Percentiles rank a stretch among this genome's conserved stretches.
Evolutionary conservation across 2,113 vertebrate species (phyloP).

Genomic region (Aythya baeri): DNA sequence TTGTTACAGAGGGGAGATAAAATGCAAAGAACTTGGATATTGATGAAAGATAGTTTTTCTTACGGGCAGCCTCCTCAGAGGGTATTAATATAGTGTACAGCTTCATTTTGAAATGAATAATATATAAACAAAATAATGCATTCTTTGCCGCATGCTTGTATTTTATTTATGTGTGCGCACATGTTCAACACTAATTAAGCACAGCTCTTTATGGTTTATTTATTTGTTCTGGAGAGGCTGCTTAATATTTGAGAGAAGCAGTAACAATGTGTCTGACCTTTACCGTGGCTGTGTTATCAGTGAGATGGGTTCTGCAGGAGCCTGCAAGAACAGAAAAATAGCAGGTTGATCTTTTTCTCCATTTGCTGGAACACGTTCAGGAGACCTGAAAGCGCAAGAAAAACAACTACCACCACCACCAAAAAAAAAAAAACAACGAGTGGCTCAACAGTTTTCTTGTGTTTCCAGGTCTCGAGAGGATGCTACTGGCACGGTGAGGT

Average conservation of each 20-base stretch:
- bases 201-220: conserved; percentile 43
- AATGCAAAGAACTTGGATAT: background rate
- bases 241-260: conserved; percentile 4
- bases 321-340: background rate
- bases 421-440: background rate
- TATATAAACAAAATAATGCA: conserved; percentile 22
- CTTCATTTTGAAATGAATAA: conserved; percentile 47
- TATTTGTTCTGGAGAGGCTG: conserved; percentile 36
- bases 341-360: conserved; percentile 33
- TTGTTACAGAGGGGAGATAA: background rate
- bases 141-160: background rate
- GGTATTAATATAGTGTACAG: conserved; percentile 13
- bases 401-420: background rate
- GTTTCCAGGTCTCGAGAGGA: background rate
- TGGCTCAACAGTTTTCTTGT: conserved; percentile 7
- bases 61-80: background rate
- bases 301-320: conserved; percentile 24
- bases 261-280: background rate
- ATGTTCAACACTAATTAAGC: conserved; percentile 41
- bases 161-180: conserved; percentile 46
- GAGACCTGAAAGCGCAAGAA: conserved; percentile 13
- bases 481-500: background rate
- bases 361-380: background rate
- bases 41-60: background rate
- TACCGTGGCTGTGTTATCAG: background rate